Percentiles rank a stretch among this genome's conserved stretches.
phyloP scores from a whole-genome alignment of 2,113 vertebrate genomes.

The Terrapene triunguis region DNA sequence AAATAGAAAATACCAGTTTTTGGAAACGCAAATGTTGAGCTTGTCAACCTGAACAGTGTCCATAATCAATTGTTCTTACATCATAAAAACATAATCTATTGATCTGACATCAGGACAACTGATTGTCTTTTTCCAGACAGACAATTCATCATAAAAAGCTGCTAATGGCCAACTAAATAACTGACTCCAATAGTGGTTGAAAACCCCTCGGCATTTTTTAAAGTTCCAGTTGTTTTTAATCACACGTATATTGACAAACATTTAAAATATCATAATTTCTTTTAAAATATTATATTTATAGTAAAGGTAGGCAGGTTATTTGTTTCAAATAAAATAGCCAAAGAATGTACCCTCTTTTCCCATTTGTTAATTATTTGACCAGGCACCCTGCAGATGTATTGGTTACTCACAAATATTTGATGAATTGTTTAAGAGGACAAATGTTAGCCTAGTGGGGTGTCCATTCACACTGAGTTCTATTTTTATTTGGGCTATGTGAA shows the following conservation, averaged over 20 bases:
- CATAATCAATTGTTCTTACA: not conserved
- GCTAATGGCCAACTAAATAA: not conserved
- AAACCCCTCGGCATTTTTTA: not conserved
- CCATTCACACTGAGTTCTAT: not conserved
- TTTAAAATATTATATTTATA: not conserved
- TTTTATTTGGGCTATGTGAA: not conserved
- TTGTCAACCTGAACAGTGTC: not conserved
- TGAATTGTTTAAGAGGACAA: not conserved
- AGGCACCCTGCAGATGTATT: not conserved
- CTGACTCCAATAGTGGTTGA: not conserved
- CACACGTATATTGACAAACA: not conserved
- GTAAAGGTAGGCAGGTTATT: not conserved
- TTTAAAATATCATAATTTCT: not conserved
- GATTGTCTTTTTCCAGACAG: not conserved
- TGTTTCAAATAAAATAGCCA: not conserved
- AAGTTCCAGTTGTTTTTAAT: not conserved
- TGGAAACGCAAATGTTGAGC: not conserved
- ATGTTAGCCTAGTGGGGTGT: not conserved
- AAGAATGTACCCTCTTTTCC: not conserved
- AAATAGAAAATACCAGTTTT: not conserved
- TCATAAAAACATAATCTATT: not conserved
- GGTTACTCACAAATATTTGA: not conserved
- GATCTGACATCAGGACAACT: fast-evolving
- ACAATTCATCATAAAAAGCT: not conserved
- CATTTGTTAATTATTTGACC: not conserved